Evolutionary conservation across 2,888 invertebrate species (phyloP).

Genomic region (Embidobia sp.): DNA sequence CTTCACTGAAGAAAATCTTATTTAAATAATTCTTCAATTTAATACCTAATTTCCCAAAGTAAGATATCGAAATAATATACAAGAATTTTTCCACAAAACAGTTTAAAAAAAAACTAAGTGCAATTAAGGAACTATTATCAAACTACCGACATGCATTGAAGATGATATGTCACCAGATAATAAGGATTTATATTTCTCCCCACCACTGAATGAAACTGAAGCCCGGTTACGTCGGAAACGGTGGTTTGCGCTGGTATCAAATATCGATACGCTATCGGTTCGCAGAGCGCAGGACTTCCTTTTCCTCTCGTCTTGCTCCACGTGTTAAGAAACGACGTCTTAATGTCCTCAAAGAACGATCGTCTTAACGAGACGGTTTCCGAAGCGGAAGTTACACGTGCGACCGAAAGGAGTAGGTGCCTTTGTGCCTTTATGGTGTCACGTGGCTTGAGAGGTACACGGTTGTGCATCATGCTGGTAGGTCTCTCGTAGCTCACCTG

Average conservation of each 20-base stretch:
- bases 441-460: slow-evolving; percentile 53
- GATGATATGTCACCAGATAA: no score
- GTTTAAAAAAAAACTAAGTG: no score
- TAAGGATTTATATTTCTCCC: no score
- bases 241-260: slow-evolving; percentile 4
- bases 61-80: no score
- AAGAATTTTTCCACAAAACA: no score
- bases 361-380: slow-evolving; percentile 54
- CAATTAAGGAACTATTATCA: no score
- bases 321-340: slow-evolving; percentile 53
- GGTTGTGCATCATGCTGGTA: slow-evolving; percentile 58
- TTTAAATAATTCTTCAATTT: no score
- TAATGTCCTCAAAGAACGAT: slow-evolving; percentile 38
- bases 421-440: slow-evolving; percentile 61
- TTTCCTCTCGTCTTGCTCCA: slow-evolving; percentile 53
- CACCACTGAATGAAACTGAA: no score
- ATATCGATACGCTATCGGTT: slow-evolving; percentile 32
- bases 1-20: no score
- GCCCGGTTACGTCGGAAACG: no score
- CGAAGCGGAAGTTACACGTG: slow-evolving; percentile 62
- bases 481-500: slow-evolving; percentile 59
- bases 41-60: no score
- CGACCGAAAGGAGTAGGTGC: slow-evolving; percentile 20
- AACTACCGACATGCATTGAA: no score
- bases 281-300: slow-evolving; percentile 41